These are phyloP conservation scores for Aphidius ervi DNA, from an alignment of 1,140 invertebrate species.

Conservation along the genomic window DNA sequence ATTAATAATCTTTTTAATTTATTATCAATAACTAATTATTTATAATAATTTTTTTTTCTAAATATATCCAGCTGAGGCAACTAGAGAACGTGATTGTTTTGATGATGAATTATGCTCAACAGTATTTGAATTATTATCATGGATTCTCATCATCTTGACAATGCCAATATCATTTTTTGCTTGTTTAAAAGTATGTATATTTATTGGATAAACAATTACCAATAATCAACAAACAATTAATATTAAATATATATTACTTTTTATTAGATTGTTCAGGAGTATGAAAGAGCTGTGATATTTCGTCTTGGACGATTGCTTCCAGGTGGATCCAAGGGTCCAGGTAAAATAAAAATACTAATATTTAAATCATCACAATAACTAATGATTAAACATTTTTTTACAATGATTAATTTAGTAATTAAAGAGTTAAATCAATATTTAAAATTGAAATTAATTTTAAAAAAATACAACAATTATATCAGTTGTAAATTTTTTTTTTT, in stretches of 20 bases:
- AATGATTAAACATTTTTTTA: too few species aligned
- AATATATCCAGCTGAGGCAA: neutral
- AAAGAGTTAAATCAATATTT: too few species aligned
- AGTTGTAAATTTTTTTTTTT: too few species aligned
- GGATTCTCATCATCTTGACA: slow-evolving; percentile 82
- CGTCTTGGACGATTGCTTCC: slow-evolving; percentile 77
- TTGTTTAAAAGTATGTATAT: slow-evolving; percentile 84
- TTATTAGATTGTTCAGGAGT: slow-evolving; percentile 83
- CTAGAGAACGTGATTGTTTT: neutral
- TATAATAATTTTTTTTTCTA: too few species aligned
- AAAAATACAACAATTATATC: too few species aligned
- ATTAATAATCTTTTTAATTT: too few species aligned
- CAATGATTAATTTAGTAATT: too few species aligned
- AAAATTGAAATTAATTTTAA: too few species aligned
- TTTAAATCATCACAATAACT: too few species aligned
- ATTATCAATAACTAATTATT: too few species aligned
- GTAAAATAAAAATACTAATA: slow-evolving; percentile 47
- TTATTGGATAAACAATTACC: too few species aligned
- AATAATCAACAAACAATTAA: too few species aligned
- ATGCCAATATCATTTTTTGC: slow-evolving; percentile 93
- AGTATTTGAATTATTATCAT: slow-evolving; percentile 79
- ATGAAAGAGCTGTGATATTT: slow-evolving; percentile 87
- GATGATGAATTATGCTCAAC: slow-evolving; percentile 83
- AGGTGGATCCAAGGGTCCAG: slow-evolving; percentile 88
- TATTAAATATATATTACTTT: slow-evolving; percentile 26